Evolutionary conservation across 2,113 vertebrate genomes (phyloP), one percentile per base, ranked within the genome.

Genomic region (Tetrax tetrax): DNA sequence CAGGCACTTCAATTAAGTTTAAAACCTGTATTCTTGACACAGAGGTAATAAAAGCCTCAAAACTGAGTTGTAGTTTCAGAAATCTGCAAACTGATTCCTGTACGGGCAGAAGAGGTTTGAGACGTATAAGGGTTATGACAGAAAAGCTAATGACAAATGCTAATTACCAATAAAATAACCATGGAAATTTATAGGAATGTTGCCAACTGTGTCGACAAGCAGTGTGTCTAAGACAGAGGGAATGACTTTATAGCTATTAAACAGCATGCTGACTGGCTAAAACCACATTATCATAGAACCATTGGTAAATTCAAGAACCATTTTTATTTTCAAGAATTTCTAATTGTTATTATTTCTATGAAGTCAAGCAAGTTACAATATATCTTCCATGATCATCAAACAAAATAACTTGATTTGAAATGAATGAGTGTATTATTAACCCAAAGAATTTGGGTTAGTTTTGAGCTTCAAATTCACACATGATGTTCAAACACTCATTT

Each of bases 71-170:
- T 3, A 37, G 24, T 41, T 85, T 38, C 31, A 53, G 5, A 31
- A 77, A 63, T 18, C 9, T 41, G 28, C 12, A 25, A 48, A 35
- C 14, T 18, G 14, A 33, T 0, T 64, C 28, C 29, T 65, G 4
- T 4, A 68, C 0, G 15, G 43, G 18, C 22, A 15, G 60, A 83
- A n/a, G 27, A 61, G 20, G 41, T 69, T 74, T 59, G 38, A 86
- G 56, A 70, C 8, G 12, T 1, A 2, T 2, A 37, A 88, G 47
- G 47, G 38, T 53, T 89, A 66, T 20, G 31, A 93, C 12, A 91
- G 64, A 74, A 35, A 47, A 68, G 51, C 76, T 93, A 92, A 48
- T 89, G 86, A 90, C 79, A 93, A 90, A 94, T 43, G 47, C 69
- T 78, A 45, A 90, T 68, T 74, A 71, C 60, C 29, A 4, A 70